Conservation (phyloP, 1,140 invertebrate genomes). For the Pinna nobilis region DNA sequence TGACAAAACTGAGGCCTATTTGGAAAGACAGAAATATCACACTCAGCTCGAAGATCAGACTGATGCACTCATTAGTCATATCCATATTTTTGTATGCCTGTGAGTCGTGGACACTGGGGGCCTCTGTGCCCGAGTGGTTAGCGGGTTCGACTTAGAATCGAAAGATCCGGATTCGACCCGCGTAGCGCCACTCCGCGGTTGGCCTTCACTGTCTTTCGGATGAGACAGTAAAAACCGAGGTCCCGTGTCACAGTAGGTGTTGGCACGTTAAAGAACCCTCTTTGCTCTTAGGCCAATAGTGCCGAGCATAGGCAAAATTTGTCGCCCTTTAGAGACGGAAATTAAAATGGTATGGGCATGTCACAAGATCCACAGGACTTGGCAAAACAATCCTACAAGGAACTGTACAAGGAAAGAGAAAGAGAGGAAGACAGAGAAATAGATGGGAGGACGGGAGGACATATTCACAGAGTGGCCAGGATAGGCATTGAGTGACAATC, state of each 20-base stretch:
- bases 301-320: too few species aligned
- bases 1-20: conserved; percentile 6
- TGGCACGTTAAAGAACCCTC: too few species aligned
- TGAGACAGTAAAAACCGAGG: too few species aligned
- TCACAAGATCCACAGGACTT: conserved; percentile 15
- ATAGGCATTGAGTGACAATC: too few species aligned
- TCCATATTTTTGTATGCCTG: background rate
- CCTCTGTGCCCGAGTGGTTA: too few species aligned
- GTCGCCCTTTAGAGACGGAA: too few species aligned
- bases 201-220: too few species aligned
- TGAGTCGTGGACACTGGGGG: background rate
- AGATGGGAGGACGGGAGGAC: background rate
- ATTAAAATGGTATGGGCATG: conserved; percentile 21
- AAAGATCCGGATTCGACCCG: too few species aligned
- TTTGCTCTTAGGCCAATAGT: too few species aligned
- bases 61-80: conserved; percentile 7
- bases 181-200: too few species aligned
- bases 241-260: too few species aligned
- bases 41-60: conserved; percentile 2
- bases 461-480: background rate
- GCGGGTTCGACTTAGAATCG: too few species aligned
- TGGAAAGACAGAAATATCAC: background rate
- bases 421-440: background rate
- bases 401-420: background rate
- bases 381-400: conserved; percentile 19